A percentile compares a stretch with the other conserved stretches of the same genome.
These are phyloP conservation scores for Drosophila mauritiana DNA, from an alignment of 1,140 invertebrate genomes.

Conservation along the genomic window DNA sequence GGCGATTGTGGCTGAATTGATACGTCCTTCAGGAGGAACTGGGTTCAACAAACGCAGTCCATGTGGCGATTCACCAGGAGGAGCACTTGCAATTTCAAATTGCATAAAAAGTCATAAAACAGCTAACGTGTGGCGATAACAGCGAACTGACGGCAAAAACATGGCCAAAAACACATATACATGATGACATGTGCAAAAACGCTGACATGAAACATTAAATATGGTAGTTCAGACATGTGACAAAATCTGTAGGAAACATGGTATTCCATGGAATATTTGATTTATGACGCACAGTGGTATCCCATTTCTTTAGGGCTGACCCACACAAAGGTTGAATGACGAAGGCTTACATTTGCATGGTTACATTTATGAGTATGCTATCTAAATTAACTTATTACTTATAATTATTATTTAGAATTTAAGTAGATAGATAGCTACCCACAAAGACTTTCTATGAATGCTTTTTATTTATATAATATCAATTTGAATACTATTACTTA, in stretches of 20 bases:
- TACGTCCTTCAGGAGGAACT: slow-evolving; percentile 7
- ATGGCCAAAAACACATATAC: too few relatives aligned
- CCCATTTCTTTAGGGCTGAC: neutral
- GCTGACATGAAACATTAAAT: slow-evolving; percentile 47
- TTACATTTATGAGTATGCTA: neutral
- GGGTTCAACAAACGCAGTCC: slow-evolving; percentile 55
- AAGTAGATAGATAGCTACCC: too few relatives aligned
- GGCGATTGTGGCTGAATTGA: slow-evolving; percentile 23
- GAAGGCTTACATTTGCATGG: neutral
- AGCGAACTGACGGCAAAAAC: slow-evolving; percentile 29
- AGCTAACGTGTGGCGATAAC: slow-evolving; percentile 36
- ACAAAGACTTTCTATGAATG: too few relatives aligned
- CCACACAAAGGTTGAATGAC: neutral
- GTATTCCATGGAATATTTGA: neutral
- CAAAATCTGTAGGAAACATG: neutral
- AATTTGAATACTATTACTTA: too few relatives aligned
- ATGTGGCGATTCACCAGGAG: slow-evolving; percentile 20
- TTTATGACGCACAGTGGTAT: neutral
- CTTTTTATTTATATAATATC: too few relatives aligned
- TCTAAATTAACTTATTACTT: too few relatives aligned
- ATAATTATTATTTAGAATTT: too few relatives aligned
- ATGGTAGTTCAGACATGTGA: slow-evolving; percentile 34
- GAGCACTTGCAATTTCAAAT: slow-evolving; percentile 37
- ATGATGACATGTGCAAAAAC: slow-evolving; percentile 26
- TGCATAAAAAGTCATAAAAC: slow-evolving; percentile 53